These are phyloP conservation scores for Propithecus deckenii DNA, from an alignment of 2,797 vertebrate genomes.

Conservation along the genomic window DNA sequence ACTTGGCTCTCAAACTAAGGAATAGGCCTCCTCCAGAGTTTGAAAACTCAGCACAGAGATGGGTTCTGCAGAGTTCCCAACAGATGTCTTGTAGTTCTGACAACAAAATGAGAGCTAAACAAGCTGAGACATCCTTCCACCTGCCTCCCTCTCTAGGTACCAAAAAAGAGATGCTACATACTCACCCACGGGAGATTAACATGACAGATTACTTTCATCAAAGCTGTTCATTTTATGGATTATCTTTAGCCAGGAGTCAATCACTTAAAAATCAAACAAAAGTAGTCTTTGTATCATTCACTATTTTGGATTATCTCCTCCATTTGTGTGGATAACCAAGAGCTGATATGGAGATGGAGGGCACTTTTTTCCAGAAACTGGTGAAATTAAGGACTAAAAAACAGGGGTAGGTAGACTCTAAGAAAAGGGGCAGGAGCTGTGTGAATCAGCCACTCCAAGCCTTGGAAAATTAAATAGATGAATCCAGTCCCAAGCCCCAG, in stretches of 20 bases:
- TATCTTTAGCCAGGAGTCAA: slow-evolving; percentile 1
- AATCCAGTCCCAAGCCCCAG: slow-evolving; percentile 72
- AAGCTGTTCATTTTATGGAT: slow-evolving; percentile 16
- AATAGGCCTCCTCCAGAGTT: not conserved
- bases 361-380: not conserved
- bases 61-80: not conserved
- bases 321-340: not conserved
- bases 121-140: not conserved
- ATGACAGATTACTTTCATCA: slow-evolving; percentile 32
- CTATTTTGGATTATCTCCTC: not conserved
- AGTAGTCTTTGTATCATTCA: slow-evolving; percentile 1
- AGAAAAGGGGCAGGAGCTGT: not conserved
- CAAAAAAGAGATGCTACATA: not conserved
- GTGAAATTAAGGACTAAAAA: slow-evolving; percentile 21
- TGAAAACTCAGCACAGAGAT: slow-evolving; percentile 17
- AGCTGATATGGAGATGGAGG: not conserved
- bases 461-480: slow-evolving; percentile 74
- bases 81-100: not conserved
- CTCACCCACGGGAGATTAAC: not conserved
- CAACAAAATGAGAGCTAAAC: not conserved
- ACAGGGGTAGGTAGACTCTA: not conserved
- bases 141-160: not conserved
- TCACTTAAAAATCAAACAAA: slow-evolving; percentile 45
- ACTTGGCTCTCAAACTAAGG: slow-evolving; percentile 1
- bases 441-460: slow-evolving; percentile 38